Conservation (phyloP, 2,113 vertebrate genomes). For the Apodemus speciosus region DNA sequence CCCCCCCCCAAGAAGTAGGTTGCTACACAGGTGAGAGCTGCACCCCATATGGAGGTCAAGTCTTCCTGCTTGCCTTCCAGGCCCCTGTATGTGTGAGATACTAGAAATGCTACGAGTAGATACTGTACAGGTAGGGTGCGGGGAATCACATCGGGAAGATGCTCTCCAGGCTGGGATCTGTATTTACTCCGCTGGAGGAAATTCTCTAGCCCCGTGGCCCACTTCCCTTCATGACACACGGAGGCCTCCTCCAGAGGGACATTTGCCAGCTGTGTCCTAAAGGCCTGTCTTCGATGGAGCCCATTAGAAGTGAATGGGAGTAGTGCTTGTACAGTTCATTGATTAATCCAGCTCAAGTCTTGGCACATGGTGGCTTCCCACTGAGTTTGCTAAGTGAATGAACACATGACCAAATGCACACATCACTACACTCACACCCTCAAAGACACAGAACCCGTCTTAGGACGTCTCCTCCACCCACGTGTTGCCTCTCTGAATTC, state of each 20-base stretch:
- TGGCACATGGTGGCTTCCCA: background rate
- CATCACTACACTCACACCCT: background rate
- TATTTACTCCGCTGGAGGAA: background rate
- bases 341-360: background rate
- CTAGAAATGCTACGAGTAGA: background rate
- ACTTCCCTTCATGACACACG: background rate
- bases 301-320: background rate
- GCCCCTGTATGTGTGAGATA: background rate
- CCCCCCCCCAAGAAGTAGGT: background rate
- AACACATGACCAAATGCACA: background rate
- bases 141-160: background rate
- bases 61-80: background rate
- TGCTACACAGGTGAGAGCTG: background rate
- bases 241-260: background rate
- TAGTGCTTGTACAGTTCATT: background rate
- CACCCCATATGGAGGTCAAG: background rate
- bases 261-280: background rate
- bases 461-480: background rate
- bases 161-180: background rate
- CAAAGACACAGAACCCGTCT: background rate
- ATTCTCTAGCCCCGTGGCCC: background rate
- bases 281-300: background rate
- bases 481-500: background rate
- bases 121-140: background rate
- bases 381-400: conserved; percentile 2